A percentile compares a stretch with the other conserved stretches of the same genome.
Conservation (phyloP, 2,113 vertebrate genomes). For the Salvelinus sp. region DNA sequence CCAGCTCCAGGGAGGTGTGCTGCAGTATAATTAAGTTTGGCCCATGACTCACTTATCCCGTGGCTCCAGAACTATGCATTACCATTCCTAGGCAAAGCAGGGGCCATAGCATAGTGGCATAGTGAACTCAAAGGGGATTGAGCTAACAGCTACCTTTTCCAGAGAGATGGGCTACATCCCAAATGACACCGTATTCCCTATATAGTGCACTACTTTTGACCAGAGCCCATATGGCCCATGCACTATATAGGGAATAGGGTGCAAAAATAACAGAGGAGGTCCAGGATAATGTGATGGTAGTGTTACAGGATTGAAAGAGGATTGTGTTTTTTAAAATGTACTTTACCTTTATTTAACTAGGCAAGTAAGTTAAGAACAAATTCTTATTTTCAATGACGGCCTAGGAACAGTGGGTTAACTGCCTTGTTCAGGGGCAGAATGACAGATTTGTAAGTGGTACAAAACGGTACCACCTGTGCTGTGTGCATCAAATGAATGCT, state of each 20-base stretch:
- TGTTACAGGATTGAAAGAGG: neutral
- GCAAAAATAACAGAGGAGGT: neutral
- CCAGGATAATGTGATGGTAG: neutral
- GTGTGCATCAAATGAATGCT: no score
- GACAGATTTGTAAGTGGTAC: no score
- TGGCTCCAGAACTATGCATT: neutral
- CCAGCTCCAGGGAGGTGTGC: neutral
- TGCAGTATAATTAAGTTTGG: conserved; percentile 30
- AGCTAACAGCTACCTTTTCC: conserved; percentile 42
- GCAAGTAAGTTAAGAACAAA: no score
- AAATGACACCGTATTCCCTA: no score
- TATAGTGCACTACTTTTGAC: no score
- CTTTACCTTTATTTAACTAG: no score
- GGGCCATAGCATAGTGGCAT: neutral
- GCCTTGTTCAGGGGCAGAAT: no score
- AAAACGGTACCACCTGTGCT: no score
- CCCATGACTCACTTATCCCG: neutral
- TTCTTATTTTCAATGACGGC: no score
- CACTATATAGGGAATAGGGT: no score
- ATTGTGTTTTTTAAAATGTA: neutral
- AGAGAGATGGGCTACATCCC: conserved; percentile 4
- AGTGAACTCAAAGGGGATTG: neutral
- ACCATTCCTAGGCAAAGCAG: neutral
- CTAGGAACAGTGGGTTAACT: no score
- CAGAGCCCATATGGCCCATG: no score